phyloP scores from a whole-genome alignment of 2,888 invertebrate genomes.

The Pseudococcus longispinus region DNA sequence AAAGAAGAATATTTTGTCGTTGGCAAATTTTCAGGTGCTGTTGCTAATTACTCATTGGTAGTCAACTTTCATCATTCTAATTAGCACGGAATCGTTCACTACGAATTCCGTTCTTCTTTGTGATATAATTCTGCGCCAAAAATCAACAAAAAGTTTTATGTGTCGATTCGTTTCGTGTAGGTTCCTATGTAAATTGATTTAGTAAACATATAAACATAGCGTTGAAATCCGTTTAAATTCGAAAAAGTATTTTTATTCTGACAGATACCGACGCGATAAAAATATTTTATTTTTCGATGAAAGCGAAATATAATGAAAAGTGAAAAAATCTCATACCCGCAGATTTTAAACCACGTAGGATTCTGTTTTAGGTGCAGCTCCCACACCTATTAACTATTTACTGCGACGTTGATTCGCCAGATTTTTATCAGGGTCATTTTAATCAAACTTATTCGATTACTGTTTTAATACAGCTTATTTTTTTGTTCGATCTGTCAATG shows the following conservation, averaged over 20 bases:
- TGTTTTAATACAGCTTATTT: not conserved
- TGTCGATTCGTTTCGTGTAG: not conserved
- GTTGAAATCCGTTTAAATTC: not conserved
- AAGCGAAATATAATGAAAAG: not conserved
- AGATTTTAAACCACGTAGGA: not conserved
- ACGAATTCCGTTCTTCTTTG: not conserved
- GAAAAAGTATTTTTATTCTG: not conserved
- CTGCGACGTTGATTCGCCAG: not conserved
- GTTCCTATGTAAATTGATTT: not conserved
- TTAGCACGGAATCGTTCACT: not conserved
- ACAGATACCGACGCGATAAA: not conserved
- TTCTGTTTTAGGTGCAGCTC: slow-evolving; percentile 21
- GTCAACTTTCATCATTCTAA: not conserved
- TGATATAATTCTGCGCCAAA: not conserved
- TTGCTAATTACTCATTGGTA: not conserved
- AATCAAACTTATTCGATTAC: slow-evolving; percentile 17
- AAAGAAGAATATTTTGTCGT: not conserved
- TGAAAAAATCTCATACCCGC: not conserved
- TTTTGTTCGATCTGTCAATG: not conserved
- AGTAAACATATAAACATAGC: not conserved
- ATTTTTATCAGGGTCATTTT: slow-evolving; percentile 34
- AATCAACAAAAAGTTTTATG: not conserved
- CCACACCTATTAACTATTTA: slow-evolving; percentile 24
- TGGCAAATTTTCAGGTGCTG: not conserved
- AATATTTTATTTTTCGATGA: not conserved